Evolutionary conservation across 2,797 vertebrate genomes (phyloP).

Genomic region (Martes flavigula): DNA sequence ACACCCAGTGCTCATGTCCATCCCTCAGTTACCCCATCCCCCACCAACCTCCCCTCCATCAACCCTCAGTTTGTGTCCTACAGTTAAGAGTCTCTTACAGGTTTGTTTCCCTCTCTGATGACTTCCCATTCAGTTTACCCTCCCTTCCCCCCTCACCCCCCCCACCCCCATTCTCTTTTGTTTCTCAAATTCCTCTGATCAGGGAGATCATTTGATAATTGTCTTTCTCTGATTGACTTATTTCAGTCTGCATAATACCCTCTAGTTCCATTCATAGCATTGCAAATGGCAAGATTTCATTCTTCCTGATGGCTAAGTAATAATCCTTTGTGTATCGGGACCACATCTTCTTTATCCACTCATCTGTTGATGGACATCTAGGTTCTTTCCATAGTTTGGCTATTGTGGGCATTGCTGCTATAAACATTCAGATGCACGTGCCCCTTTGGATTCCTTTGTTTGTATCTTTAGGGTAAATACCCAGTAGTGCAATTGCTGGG

Average conservation of each 20-base stretch:
- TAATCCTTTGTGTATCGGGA: accelerated
- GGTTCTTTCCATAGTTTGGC: not conserved
- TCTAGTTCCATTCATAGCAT: not conserved
- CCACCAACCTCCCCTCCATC: not conserved
- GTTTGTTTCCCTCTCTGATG: not conserved
- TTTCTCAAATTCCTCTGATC: not conserved
- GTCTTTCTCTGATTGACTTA: not conserved
- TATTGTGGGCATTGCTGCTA: not conserved
- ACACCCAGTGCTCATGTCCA: not conserved
- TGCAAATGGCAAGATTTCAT: not conserved
- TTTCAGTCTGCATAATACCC: not conserved
- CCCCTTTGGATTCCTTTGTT: accelerated
- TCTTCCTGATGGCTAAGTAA: accelerated
- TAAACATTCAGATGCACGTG: not conserved
- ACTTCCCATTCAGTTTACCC: not conserved
- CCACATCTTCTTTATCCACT: not conserved
- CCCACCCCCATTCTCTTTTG: not conserved
- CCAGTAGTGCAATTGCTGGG: not conserved
- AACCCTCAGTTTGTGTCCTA: not conserved
- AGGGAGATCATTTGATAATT: not conserved
- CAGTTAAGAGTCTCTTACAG: not conserved
- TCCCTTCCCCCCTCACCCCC: not conserved
- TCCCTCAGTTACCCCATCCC: too few relatives aligned
- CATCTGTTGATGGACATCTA: not conserved
- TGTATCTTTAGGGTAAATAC: not conserved